Conservation (phyloP, 2,797 vertebrate genomes). For the Cuniculus paca region DNA sequence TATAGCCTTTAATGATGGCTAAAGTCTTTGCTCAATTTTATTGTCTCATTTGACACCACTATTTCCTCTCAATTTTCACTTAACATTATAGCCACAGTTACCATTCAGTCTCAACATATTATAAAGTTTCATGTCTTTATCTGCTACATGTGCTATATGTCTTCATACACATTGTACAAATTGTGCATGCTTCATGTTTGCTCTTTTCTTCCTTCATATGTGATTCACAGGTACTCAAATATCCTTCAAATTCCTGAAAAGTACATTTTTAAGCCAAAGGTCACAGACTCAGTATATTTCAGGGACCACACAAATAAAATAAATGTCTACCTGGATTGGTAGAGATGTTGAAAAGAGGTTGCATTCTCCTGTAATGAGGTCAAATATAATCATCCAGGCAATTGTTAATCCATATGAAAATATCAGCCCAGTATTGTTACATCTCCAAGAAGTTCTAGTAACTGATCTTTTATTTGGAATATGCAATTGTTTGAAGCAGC, state of each 20-base stretch:
- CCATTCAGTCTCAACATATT: not conserved
- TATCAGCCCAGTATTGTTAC: rapidly evolving
- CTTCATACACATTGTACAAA: not conserved
- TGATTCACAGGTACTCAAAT: not conserved
- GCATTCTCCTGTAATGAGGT: not conserved
- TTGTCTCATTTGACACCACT: not conserved
- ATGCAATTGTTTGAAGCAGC: not conserved
- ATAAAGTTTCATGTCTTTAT: not conserved
- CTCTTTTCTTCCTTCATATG: not conserved
- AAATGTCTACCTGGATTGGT: not conserved
- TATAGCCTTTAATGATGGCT: too few relatives aligned
- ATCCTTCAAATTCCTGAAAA: not conserved
- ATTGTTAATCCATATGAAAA: not conserved
- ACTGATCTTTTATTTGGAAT: not conserved
- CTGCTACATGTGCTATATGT: not conserved
- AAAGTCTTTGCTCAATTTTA: not conserved
- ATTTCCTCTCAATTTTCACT: not conserved
- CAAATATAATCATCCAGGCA: not conserved
- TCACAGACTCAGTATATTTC: not conserved
- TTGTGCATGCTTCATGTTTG: not conserved
- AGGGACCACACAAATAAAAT: not conserved
- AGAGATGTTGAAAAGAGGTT: not conserved
- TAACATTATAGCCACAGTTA: not conserved
- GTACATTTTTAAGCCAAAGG: not conserved
- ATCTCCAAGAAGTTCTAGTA: not conserved